Evolutionary conservation across 2,113 vertebrate genomes (phyloP), one percentile per base, ranked within the genome.

Genomic region (Chrysochloris asiatica): DNA sequence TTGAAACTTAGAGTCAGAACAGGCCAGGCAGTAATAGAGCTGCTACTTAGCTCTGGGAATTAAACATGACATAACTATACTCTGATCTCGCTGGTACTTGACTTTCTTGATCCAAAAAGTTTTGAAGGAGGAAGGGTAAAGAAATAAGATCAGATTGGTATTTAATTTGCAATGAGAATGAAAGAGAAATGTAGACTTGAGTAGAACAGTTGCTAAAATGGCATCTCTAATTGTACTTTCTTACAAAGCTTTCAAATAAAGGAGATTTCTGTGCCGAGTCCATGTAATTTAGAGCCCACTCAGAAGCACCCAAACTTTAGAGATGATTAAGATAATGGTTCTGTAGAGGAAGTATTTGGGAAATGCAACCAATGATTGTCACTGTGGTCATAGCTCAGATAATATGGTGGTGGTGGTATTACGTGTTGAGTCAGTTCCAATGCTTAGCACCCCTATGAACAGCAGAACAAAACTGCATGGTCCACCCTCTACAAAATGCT

Each of bases 81-180:
- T 67, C 54, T 56, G 36, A 71, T 47, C 38, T 65, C 16, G 26
- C 22, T 72, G 78, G n/a, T 8, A 83, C 38, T 82, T 86, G 19
- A 38, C 26, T 71, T 90, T 76, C 67, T 69, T 52, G 11, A 71
- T 50, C 3, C 16, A 10, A 71, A 54, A 82, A 12, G 3, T n/a
- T 41, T 19, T 77, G 59, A 33, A 10, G 30, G 47, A 61, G 36
- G 24, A 79, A 80, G 10, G 54, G 21, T n/a, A 13, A 71, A 94
- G 59, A 72, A 82, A 86, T 26, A 26, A 77, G 45, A 89, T 6
- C n/a, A 30, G 41, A 6, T 33, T 69, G n/a, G 8, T 38, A 38
- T 71, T 85, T 76, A 82, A 36, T 81, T 82, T 89, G 28, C 86
- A 72, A 63, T 77, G 21, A 83, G 13, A 61, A 82, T 86, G 26